These are phyloP conservation scores for Oreohelix idahoensis DNA, from an alignment of 1,140 invertebrate genomes.

Conservation along the genomic window DNA sequence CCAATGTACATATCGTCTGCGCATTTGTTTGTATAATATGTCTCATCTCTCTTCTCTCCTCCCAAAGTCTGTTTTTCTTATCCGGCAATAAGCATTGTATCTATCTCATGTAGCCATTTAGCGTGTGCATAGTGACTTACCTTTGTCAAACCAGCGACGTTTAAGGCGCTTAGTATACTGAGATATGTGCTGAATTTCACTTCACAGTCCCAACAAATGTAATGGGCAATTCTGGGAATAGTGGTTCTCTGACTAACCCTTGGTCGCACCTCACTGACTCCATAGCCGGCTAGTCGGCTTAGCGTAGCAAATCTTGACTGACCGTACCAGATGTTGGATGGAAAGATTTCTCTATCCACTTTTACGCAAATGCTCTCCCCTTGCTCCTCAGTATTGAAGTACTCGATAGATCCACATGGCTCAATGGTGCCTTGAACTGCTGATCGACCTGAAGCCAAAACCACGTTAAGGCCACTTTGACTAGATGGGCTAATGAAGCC, in stretches of 20 bases:
- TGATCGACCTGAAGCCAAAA: constrained; percentile 36
- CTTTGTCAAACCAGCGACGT: constrained; percentile 50
- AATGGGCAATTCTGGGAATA: constrained; percentile 50
- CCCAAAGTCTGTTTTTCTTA: too few relatives aligned
- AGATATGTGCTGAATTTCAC: constrained; percentile 45
- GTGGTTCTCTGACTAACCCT: constrained; percentile 35
- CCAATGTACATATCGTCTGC: too few relatives aligned
- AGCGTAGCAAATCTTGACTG: constrained; percentile 42
- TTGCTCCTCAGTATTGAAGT: constrained; percentile 42
- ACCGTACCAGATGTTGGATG: constrained; percentile 43
- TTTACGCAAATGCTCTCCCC: constrained; percentile 46
- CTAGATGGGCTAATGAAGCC: constrained; percentile 45
- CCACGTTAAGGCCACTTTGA: constrained; percentile 43
- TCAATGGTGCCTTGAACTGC: constrained; percentile 43
- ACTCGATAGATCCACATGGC: constrained; percentile 43
- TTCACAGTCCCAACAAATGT: constrained; percentile 49
- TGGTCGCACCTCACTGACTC: background rate
- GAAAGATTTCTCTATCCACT: constrained; percentile 39
- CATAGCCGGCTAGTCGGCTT: constrained; percentile 45
- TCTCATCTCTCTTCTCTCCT: too few relatives aligned
- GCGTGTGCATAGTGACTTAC: constrained; percentile 3
- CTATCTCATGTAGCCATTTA: too few relatives aligned
- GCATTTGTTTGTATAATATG: too few relatives aligned
- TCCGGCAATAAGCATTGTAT: too few relatives aligned
- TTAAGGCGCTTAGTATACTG: constrained; percentile 45